Percentiles rank a stretch among this genome's conserved stretches.
Conservation (phyloP, 2,113 vertebrate species). For the Poeciliopsis prolifica region DNA sequence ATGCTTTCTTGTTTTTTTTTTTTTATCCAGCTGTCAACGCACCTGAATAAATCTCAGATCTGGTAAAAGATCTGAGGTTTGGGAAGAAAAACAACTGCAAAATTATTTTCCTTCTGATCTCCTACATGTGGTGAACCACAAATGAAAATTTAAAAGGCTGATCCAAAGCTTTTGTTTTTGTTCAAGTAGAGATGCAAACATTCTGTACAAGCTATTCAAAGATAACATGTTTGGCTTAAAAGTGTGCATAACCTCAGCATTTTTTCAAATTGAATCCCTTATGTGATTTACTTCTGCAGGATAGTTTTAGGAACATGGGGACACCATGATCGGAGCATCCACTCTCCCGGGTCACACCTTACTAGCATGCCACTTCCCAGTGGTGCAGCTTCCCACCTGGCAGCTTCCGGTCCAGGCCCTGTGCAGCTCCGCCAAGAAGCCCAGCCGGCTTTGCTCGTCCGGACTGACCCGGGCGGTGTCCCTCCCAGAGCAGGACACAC, state of each 20-base stretch:
- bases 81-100: neutral
- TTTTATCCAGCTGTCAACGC: neutral
- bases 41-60: conserved; percentile 24
- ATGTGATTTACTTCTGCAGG: conserved; percentile 23
- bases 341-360: conserved; percentile 91
- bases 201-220: too few relatives aligned
- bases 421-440: conserved; percentile 80
- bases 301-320: conserved; percentile 40
- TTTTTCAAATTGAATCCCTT: neutral
- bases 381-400: conserved; percentile 88
- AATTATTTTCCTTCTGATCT: conserved; percentile 6
- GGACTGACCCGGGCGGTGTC: conserved; percentile 80
- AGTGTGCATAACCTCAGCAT: too few relatives aligned
- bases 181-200: neutral
- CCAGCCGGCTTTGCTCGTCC: conserved; percentile 81
- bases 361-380: conserved; percentile 90
- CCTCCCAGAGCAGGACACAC: conserved; percentile 84
- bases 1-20: neutral
- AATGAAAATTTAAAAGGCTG: neutral
- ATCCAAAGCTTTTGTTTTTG: neutral
- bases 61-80: neutral
- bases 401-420: conserved; percentile 84
- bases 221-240: neutral
- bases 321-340: conserved; percentile 88
- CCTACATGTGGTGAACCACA: neutral